phyloP scores from a whole-genome alignment of 37 sponge, comb jelly and placozoan species.

The Agelas oroides region DNA sequence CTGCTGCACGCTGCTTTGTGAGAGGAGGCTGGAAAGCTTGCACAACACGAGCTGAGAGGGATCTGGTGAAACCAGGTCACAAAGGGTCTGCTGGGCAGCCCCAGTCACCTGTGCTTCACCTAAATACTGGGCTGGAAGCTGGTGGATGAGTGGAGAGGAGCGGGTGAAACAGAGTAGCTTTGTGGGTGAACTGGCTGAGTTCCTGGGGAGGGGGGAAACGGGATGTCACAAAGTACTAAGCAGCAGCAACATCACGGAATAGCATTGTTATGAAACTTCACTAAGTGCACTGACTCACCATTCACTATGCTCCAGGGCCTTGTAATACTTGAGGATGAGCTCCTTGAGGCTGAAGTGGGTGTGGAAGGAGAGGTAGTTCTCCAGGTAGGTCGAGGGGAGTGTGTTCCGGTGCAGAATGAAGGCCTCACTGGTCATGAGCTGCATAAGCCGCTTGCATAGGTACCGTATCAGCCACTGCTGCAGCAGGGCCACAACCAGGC shows the following conservation, averaged over 20 bases:
- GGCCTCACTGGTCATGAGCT: slow-evolving; percentile 82
- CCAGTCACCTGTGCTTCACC: slow-evolving; percentile 4
- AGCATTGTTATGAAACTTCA: too few relatives aligned
- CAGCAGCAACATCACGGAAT: too few relatives aligned
- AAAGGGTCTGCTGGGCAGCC: neutral
- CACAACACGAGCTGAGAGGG: slow-evolving; percentile 38
- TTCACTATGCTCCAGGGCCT: slow-evolving; percentile 16
- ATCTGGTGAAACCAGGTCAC: slow-evolving; percentile 36
- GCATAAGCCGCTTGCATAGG: slow-evolving; percentile 69
- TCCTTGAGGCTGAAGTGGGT: slow-evolving; percentile 85
- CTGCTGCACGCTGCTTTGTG: slow-evolving; percentile 54
- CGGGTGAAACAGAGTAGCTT: slow-evolving; percentile 90
- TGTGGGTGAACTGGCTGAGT: slow-evolving; percentile 39
- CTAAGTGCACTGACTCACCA: too few relatives aligned
- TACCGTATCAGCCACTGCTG: slow-evolving; percentile 72
- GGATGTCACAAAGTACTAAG: too few relatives aligned
- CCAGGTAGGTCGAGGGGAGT: slow-evolving; percentile 66
- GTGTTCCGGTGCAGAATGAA: slow-evolving; percentile 55
- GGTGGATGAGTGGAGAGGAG: slow-evolving; percentile 80
- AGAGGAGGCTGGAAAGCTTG: slow-evolving; percentile 61
- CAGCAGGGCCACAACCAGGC: slow-evolving; percentile 54
- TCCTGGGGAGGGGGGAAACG: too few relatives aligned
- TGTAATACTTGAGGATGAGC: slow-evolving; percentile 44
- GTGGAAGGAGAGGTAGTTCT: slow-evolving; percentile 81
- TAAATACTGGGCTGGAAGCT: slow-evolving; percentile 73